Base-by-base conservation (phyloP, 2,113 vertebrate species). In the Crotophaga sulcirostris region DNA sequence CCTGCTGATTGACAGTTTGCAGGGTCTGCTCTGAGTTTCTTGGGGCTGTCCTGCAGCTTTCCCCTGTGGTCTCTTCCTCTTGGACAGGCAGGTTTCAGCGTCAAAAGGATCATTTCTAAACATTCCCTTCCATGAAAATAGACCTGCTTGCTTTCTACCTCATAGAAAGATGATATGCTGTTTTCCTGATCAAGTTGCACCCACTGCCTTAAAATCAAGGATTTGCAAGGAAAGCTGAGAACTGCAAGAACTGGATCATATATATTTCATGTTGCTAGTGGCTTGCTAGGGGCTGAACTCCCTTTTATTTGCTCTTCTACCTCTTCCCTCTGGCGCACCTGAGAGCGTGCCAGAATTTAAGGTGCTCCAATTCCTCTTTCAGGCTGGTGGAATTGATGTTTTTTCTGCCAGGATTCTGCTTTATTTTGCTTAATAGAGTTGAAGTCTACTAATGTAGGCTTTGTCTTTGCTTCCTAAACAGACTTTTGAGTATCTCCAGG, bases 151-250 rank as follows among this genome's bases (percentile, higher is more conserved):
- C 73, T 87, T 82, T 91, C 77, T 33, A 3, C 21, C 40, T 44
- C 44, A 36, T 24, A 17, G 96, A 87, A 96, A 97, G 94, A 25
- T 26, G 93, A 97, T 96, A 74, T 20, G 56, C 52, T 68, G 56
- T 84, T 91, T 92, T 89, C 80, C 87, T 0, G 87, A 82, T 97
- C 95, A 24, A 72, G 87, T 96, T 96, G 87, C 96, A 91, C 77
- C 58, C 81, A 75, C 58, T 96, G 89, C 93, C 91, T 96, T 91
- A 93, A 97, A 96, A 94, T 82, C 94, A 89, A 97, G 91, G 81
- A 93, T 96, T 96, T 97, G 84, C 80, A 94, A 81, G 94, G 96
- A 78, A 97, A 97, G 95, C 84, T 91, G 96, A 96, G 95, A 96
- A 60, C 93, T 94, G 73, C 86, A 75, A 92, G 94, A 87, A 94